Evolutionary conservation across 2,797 vertebrate genomes (phyloP), one percentile per base, ranked within the genome.

Genomic region (Lutjanus argentimaculatus): DNA sequence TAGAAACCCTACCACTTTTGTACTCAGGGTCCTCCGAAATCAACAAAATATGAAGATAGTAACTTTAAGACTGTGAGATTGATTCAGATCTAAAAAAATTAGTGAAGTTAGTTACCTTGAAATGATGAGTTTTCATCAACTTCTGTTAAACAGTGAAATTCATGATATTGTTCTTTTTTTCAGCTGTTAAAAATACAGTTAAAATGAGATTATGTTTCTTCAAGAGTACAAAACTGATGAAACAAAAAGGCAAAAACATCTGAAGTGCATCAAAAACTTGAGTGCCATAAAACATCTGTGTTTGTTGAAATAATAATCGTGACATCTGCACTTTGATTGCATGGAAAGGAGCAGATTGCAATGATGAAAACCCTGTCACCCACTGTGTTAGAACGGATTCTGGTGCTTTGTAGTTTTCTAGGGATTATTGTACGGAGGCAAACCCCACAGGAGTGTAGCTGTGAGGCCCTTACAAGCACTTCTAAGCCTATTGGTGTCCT

Each of bases 371-470:
- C 30, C 0, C 2, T 4, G 14, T 6, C 55, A 48, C 25, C 45
- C 22, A 51, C 45, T 43, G 46, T 8, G 2, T 49, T 17, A 62
- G 16, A 68, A 40, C 14, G 3, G 22, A 45, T 53, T 2, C 64
- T 51, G 49, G 53, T 10, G 8, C 57, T 67, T 36, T 56, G 45
- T 25, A 48, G 63, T 67, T 25, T 66, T 53, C 42, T 3, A 43
- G 13, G 40, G 25, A 46, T 63, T 49, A 51, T 70, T 58, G 40
- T 40, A 45, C 25, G 43, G n/a, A 30, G 21, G 56, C 51, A 71
- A 71, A 57, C 9, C 58, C 22, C 52, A 12, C 59, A 78, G 17
- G 59, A 49, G 51, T 64, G 71, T 22, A 55, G 21, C 43, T 53
- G 45, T 53, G 40, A 65, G 30, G 48, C 16, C 19, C 6, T 30